phyloP scores from a whole-genome alignment of 2,797 vertebrate species.

The Dendrocincla fuliginosa region DNA sequence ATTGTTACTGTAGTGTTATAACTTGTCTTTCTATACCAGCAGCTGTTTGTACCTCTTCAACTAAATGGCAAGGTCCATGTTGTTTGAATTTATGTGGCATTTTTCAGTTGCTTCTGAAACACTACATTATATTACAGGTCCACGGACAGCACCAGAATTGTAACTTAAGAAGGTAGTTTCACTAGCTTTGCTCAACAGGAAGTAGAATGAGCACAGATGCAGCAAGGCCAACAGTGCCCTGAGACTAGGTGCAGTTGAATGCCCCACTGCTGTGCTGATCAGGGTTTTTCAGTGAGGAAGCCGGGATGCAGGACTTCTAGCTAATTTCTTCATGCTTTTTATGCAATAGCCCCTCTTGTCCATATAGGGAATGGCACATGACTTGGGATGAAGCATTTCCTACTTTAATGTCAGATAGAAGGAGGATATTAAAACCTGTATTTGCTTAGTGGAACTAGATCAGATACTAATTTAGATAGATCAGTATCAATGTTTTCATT shows the following conservation, averaged over 20 bases:
- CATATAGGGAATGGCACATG: background rate
- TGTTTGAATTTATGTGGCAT: background rate
- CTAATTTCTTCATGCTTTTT: background rate
- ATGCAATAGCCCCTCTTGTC: background rate
- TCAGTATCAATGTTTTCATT: background rate
- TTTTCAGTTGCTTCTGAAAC: background rate
- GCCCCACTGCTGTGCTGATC: background rate
- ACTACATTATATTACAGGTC: background rate
- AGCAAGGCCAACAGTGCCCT: background rate
- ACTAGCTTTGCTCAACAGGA: background rate
- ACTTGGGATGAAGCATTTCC: background rate
- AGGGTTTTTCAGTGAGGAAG: background rate
- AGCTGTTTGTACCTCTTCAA: background rate
- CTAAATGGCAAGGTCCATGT: background rate
- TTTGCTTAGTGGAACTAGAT: background rate
- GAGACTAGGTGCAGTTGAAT: background rate
- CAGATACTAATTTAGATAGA: background rate
- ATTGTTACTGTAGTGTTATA: background rate
- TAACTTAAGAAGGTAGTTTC: background rate
- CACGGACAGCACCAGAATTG: background rate
- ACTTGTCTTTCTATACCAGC: background rate
- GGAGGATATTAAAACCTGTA: background rate
- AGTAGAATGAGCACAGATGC: background rate
- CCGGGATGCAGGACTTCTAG: background rate
- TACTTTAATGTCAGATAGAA: background rate